A percentile compares a stretch with the other conserved stretches of the same genome.
phyloP scores from a whole-genome alignment of 2,113 vertebrate species.

The Neodon shergylaensis region DNA sequence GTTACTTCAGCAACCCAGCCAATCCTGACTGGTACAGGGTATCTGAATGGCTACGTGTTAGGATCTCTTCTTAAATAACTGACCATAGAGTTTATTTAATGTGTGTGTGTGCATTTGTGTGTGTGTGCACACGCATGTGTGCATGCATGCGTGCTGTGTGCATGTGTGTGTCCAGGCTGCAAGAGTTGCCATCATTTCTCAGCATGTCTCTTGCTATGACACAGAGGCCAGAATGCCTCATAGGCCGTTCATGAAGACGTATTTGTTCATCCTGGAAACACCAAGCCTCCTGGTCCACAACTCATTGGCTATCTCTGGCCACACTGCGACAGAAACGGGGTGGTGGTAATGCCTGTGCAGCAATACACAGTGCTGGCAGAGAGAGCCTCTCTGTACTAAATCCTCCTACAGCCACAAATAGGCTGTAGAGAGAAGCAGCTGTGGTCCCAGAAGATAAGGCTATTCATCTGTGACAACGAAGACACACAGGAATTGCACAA shows the following conservation, averaged over 20 bases:
- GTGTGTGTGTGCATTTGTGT: not conserved
- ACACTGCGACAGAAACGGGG: not conserved
- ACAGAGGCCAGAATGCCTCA: not conserved
- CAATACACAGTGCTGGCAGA: not conserved
- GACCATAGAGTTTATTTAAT: not conserved
- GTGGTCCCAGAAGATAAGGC: not conserved
- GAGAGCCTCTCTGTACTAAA: not conserved
- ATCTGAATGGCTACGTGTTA: not conserved
- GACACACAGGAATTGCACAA: not conserved
- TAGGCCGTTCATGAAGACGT: not conserved
- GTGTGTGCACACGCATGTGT: not conserved
- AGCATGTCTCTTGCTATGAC: not conserved
- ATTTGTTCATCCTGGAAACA: not conserved
- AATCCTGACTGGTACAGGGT: not conserved
- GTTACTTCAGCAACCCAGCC: not conserved
- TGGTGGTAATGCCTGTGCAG: not conserved
- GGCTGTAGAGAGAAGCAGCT: not conserved
- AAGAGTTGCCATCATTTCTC: not conserved
- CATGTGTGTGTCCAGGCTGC: not conserved
- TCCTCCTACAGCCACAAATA: not conserved
- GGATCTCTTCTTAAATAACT: not conserved
- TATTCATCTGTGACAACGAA: not conserved
- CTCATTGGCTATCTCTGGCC: not conserved
- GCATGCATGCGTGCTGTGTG: rapidly evolving
- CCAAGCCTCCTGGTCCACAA: not conserved